Evolutionary conservation across 1,140 invertebrate genomes (phyloP).

Genomic region (Drosophila auraria): DNA sequence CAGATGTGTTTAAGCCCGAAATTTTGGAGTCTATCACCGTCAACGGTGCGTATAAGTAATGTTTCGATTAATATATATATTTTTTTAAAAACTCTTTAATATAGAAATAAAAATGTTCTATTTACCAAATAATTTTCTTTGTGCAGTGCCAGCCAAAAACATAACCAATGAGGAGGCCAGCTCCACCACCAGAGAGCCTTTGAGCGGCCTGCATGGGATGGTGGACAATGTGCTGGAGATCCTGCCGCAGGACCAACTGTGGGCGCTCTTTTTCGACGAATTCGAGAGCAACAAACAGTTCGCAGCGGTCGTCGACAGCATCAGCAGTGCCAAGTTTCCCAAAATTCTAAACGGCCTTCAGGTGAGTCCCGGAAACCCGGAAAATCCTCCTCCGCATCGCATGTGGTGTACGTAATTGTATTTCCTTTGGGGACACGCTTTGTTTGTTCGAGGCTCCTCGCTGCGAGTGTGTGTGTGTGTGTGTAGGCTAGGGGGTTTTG

Average conservation of each 20-base stretch:
- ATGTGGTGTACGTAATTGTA: slow-evolving; percentile 42
- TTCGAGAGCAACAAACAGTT: slow-evolving; percentile 76
- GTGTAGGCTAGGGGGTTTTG: not conserved
- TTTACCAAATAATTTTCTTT: not conserved
- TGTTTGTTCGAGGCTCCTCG: slow-evolving; percentile 24
- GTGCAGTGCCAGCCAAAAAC: not conserved
- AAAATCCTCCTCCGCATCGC: not conserved
- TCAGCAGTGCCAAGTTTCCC: slow-evolving; percentile 69
- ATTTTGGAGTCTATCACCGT: slow-evolving; percentile 8
- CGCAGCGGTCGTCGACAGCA: slow-evolving; percentile 66
- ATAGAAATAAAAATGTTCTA: too few species aligned
- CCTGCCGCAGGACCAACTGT: slow-evolving; percentile 76
- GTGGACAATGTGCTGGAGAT: slow-evolving; percentile 72
- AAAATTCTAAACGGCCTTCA: slow-evolving; percentile 69
- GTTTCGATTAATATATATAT: not conserved
- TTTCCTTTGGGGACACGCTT: slow-evolving; percentile 49
- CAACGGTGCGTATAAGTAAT: slow-evolving; percentile 58
- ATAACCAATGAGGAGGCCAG: slow-evolving; percentile 25
- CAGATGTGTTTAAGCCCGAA: slow-evolving; percentile 7
- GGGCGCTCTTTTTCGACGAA: slow-evolving; percentile 77
- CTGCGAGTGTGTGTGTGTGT: not conserved
- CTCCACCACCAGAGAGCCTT: slow-evolving; percentile 28
- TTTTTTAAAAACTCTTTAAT: too few species aligned
- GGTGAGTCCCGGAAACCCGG: slow-evolving; percentile 56
- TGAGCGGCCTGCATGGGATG: slow-evolving; percentile 72